A percentile compares a stretch with the other conserved stretches of the same genome.
phyloP scores from a whole-genome alignment of 2,888 invertebrate species.

The Dascillus cervinus region DNA sequence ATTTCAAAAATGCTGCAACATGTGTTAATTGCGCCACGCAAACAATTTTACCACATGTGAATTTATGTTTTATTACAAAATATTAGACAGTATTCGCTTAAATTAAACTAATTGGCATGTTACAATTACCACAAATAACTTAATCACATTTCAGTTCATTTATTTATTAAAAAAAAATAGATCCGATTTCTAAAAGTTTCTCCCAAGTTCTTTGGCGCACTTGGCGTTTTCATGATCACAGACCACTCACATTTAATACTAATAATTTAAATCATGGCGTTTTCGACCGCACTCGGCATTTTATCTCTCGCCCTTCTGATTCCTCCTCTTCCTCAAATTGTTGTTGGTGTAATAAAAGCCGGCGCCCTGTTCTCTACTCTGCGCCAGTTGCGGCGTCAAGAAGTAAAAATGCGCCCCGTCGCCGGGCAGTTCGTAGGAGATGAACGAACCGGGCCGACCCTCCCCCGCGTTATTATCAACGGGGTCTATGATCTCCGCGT shows the following conservation, averaged over 20 bases:
- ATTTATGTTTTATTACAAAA: no score
- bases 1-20: no score
- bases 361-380: slow-evolving; percentile 35
- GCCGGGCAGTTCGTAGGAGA: slow-evolving; percentile 66
- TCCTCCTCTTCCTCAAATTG: background rate
- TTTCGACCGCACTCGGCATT: no score
- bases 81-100: no score
- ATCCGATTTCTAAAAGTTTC: slow-evolving; percentile 2
- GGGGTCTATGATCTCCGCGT: slow-evolving; percentile 20
- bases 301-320: no score
- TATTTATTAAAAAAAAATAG: no score
- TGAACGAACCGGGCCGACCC: slow-evolving; percentile 53
- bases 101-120: no score
- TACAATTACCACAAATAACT: no score
- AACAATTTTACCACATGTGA: no score
- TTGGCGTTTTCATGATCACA: slow-evolving; percentile 5
- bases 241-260: slow-evolving; percentile 3
- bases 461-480: slow-evolving; percentile 22
- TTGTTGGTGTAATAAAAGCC: slow-evolving; percentile 27
- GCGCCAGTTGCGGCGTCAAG: slow-evolving; percentile 59
- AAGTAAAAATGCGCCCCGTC: slow-evolving; percentile 74
- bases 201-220: slow-evolving; percentile 11
- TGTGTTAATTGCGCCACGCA: no score
- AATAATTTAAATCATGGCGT: slow-evolving; percentile 1
- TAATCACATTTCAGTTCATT: no score